Base-by-base conservation (phyloP, 92 coral and sea anemone genomes). In the Zoanthus solanderi region DNA sequence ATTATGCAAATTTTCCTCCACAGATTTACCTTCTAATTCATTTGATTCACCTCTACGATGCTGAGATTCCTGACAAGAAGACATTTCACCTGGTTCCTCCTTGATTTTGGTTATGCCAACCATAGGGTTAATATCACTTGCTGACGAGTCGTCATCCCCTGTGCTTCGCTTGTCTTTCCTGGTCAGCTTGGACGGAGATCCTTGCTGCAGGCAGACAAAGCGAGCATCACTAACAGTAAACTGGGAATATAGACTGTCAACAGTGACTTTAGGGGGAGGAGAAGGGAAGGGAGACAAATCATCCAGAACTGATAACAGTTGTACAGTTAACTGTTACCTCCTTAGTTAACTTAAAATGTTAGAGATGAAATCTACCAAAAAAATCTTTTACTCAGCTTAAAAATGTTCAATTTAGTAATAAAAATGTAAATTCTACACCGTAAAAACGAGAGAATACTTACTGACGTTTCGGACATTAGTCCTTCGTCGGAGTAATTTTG, bases 131-230 rank as follows among this genome's bases (percentile, higher is more conserved):
- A 54, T 63, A 23, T 47, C 7, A 23, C 76, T 46, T 29, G 16
- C 73, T 18, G 60, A 79, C 11, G 63, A 46, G 44, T 13, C 75
- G 7, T 47, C 75, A 44, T 81, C 65, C 63, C 85, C 75, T 81
- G 45, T 29, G 52, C 75, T 71, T 66, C 76, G 85, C 85, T 75
- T 81, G 85, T 81, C 85, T 81, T 13, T 81, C 85, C 85, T 81
- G 85, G 85, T 71, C 76, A 81, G 85, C 85, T 81, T 66, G 85
- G 85, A 81, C 14, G 85, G 60, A 66, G 85, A 81, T 81, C 85
- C 85, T 65, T 45, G 85, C 85, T 81, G 85, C 85, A 81, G 85
- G 85, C 85, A 81, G 85, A 81, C 85, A 81, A 81, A 81, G 85
- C 85, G 85, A 81, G 85, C 53, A 50, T 81, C 85, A 78, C 83